Base-by-base conservation (phyloP, 2,113 vertebrate species). In the Hemibates koningsi region DNA sequence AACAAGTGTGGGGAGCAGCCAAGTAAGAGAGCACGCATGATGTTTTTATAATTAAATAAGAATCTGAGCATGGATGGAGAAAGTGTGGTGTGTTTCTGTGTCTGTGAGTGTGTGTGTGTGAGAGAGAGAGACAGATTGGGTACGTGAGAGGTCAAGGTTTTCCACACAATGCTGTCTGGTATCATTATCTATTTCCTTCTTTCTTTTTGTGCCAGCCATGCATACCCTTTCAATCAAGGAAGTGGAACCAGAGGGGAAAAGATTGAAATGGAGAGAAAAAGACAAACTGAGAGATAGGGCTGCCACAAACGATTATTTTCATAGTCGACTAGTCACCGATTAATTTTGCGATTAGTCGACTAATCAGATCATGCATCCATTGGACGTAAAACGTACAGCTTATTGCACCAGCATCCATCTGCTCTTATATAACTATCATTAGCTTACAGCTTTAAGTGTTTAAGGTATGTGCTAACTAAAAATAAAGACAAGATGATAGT, bases 71-170 rank as follows among this genome's bases (percentile, higher is more conserved):
- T 78, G 71, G 71, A 50, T 32, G 1, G 3, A 78, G 71, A 78
- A 48, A 32, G 71, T 32, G 45, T 50, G 16, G 73, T n/a, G 73
- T 78, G 45, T 52, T 32, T 78, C 27, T 78, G 54, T 80, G n/a
- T n/a, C 27, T 85, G 90, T 76, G 76, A 61, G 82, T 86, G 90
- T 82, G 43, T 68, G 34, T 50, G 27, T 9, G 24, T 5, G 21
- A 12, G 71, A 0, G 21, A 2, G 3, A 76, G 88, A 54, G 88
- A 86, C 17, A 36, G 90, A 90, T 90, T 66, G 89, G 73, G 66
- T 90, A 87, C 27, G 82, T 89, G 85, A 93, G 88, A 94, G 94
- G 95, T 94, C 94, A 93, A 61, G 53, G 52, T 94, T 96, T 95
- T 94, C 94, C 93, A 92, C 82, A 87, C 91, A 90, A 85, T 92